These are phyloP conservation scores for Cantharis nigra DNA, from an alignment of 2,888 invertebrate species.

Conservation along the genomic window DNA sequence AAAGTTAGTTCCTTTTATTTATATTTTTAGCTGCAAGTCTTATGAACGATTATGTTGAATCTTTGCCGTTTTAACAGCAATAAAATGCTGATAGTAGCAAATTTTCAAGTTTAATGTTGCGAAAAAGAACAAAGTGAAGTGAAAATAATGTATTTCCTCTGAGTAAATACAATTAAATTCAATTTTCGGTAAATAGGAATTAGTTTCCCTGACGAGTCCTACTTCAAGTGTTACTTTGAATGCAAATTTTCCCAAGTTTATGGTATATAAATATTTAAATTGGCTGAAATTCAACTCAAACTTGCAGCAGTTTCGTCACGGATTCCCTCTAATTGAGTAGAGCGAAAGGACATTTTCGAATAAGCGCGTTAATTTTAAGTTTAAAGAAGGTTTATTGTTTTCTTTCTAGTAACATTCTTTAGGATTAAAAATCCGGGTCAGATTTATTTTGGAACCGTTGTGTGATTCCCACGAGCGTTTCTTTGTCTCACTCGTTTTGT, in stretches of 20 bases:
- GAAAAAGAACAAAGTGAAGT: constrained; percentile 32
- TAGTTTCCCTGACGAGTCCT: constrained; percentile 28
- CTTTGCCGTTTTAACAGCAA: constrained; percentile 24
- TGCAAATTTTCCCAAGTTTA: constrained; percentile 37
- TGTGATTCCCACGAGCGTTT: constrained; percentile 46
- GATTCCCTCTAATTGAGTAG: constrained; percentile 35
- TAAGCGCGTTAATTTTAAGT: constrained; percentile 28
- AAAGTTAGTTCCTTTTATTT: constrained; percentile 32
- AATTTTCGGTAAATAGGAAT: constrained; percentile 31
- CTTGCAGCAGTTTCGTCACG: constrained; percentile 31
- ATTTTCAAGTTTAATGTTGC: constrained; percentile 30
- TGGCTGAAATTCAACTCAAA: constrained; percentile 31
- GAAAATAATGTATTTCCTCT: constrained; percentile 30
- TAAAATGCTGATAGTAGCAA: constrained; percentile 29
- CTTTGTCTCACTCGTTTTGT: constrained; percentile 35
- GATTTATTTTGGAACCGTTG: constrained; percentile 45
- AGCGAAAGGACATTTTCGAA: constrained; percentile 26
- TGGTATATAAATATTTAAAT: constrained; percentile 39
- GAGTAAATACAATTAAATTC: constrained; percentile 33
- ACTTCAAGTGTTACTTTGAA: constrained; percentile 34
- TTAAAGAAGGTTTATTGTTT: constrained; percentile 33
- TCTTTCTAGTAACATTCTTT: constrained; percentile 26
- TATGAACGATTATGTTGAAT: constrained; percentile 21
- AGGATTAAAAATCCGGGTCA: constrained; percentile 46
- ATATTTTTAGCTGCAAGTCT: constrained; percentile 13